Base-by-base conservation (phyloP, 1,140 invertebrate species). In the Drusus annulatus region DNA sequence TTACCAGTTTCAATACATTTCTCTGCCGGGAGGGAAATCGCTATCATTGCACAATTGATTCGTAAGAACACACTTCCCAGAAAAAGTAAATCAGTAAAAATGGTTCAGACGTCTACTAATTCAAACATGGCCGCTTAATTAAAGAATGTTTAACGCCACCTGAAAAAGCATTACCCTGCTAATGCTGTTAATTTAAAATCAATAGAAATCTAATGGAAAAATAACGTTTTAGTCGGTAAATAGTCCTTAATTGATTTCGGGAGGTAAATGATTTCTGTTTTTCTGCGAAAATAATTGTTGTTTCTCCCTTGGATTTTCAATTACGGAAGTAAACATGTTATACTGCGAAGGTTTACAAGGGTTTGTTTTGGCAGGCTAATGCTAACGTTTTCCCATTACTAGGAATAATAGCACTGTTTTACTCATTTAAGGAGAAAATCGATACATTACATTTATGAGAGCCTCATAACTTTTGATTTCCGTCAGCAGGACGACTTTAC, bases 151-250 rank as follows among this genome's bases (percentile, higher is more conserved):
- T 65, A 65, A 21, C 16, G 62, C 28, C 62, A 28, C 5, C 16
- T 25, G 21, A 71, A 71, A 52, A 45, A 17, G 68, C 3, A 4
- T 68, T 17, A 68, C n/a, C 8, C n/a, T n/a, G 25, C 50, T 71
- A n/a, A 19, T 51, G 17, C 36, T 45, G 16, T 69, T 69, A 45
- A 45, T 69, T 19, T 50, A 45, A 69, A 69, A 69, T 45, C 65
- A 50, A 69, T 69, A 23, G 23, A 28, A 51, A 19, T 17, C 31
- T 69, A 69, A 50, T 69, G 65, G 65, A 50, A 69, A 69, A 69
- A 69, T 2, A 69, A 17, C 65, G 65, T 51, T 23, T 63, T n/a
- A 16, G 62, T 65, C 25, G 25, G 25, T 28, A 69, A 71, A 52
- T 51, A 71, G 19, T 51, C 31, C 50, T 52, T 54, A 71, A 71